phyloP scores from a whole-genome alignment of 2,888 invertebrate genomes.

The Lymantria dispar region DNA sequence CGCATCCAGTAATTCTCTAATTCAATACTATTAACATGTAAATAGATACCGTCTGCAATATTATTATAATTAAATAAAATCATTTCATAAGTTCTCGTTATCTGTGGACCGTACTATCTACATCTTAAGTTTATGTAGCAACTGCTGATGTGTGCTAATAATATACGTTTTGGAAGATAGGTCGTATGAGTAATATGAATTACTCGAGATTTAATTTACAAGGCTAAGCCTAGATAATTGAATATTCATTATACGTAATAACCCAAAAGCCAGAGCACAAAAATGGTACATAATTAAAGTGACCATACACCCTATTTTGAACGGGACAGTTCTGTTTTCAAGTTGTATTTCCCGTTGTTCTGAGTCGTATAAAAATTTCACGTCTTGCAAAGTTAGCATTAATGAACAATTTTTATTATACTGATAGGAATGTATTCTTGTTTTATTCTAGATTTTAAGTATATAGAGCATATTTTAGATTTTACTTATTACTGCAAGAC shows the following conservation, averaged over 20 bases:
- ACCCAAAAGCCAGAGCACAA: too few species aligned
- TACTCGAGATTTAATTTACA: conserved; percentile 2
- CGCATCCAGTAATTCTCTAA: conserved; percentile 28
- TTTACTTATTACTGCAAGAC: too few species aligned
- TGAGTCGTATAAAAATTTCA: too few species aligned
- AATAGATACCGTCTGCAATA: conserved; percentile 43
- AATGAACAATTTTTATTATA: too few species aligned
- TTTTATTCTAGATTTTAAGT: too few species aligned
- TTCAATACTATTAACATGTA: conserved; percentile 44
- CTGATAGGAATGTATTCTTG: too few species aligned
- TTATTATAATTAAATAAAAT: conserved; percentile 52
- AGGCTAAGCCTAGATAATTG: neutral
- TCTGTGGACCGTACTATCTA: conserved; percentile 30
- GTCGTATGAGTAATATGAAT: conserved; percentile 5
- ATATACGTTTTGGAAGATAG: conserved; percentile 11
- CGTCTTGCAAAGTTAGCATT: too few species aligned
- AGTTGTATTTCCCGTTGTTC: too few species aligned
- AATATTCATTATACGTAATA: neutral
- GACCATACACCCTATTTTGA: too few species aligned
- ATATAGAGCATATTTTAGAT: too few species aligned
- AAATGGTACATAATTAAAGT: too few species aligned
- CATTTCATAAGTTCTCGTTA: conserved; percentile 46
- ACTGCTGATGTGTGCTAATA: conserved; percentile 16
- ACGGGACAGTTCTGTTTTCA: too few species aligned
- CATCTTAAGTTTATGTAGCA: conserved; percentile 11